These are phyloP conservation scores for Pterocles orientalis DNA, from an alignment of 2,113 vertebrate genomes.

Conservation along the genomic window DNA sequence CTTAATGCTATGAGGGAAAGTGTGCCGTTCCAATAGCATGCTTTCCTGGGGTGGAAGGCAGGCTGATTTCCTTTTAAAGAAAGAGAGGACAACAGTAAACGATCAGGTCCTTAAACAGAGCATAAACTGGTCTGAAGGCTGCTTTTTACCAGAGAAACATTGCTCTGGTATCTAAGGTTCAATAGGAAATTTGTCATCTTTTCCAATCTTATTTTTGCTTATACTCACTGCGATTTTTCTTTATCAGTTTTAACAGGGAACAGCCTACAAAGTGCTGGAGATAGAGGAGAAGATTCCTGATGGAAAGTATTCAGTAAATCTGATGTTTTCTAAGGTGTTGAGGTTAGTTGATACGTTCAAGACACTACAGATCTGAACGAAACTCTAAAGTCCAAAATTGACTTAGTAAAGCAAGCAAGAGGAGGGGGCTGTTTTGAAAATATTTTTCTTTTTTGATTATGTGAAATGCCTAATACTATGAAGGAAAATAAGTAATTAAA, in stretches of 20 bases:
- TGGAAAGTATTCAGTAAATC: neutral
- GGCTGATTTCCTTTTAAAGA: neutral
- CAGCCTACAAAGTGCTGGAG: neutral
- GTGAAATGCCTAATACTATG: neutral
- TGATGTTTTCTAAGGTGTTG: neutral
- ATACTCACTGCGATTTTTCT: neutral
- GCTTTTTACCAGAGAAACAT: neutral
- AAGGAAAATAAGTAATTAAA: neutral
- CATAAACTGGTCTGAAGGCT: neutral
- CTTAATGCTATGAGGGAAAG: neutral
- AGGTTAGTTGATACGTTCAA: neutral
- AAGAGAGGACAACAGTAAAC: neutral
- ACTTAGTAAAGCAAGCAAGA: neutral
- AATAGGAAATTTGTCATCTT: neutral
- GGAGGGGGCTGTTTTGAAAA: neutral
- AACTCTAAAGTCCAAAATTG: neutral
- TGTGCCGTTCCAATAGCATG: neutral
- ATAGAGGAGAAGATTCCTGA: neutral
- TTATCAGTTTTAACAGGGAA: neutral
- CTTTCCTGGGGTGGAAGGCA: neutral
- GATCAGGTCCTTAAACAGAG: neutral
- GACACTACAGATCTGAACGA: neutral
- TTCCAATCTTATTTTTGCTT: neutral
- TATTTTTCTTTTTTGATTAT: neutral
- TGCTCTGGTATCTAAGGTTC: neutral